Evolutionary conservation across 2,113 vertebrate genomes (phyloP), one percentile per base, ranked within the genome.

Genomic region (Atractosteus spatula): DNA sequence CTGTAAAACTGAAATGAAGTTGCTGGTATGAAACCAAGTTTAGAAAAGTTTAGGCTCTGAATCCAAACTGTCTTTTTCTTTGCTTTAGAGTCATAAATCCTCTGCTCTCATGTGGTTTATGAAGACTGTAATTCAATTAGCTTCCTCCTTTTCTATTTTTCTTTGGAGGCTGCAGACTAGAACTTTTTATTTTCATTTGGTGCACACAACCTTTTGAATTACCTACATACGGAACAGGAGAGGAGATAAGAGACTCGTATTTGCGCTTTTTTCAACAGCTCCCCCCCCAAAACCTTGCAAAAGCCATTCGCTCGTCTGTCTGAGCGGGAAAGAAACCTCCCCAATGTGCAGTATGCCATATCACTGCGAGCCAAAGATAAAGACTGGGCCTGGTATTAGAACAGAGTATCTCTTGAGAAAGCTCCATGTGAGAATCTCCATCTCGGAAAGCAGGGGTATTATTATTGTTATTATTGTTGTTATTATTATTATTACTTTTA

Each of bases 381-480:
- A 44, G 10, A 44, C 55, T 51, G 10, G 47, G 47, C 47, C 47
- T 10, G 47, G 47, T 51, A 5, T 29, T 29, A 29, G 29, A 29
- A 29, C 29, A 29, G 29, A 29, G 29, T 51, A 51, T 51, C 10
- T 51, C 47, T 51, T 51, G 10, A 51, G 5, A 51, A 51, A 10
- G 47, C 47, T 7, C 10, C 5, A 10, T 51, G 47, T 51, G 47
- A 29, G 47, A 51, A 7, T 51, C 1, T 51, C 47, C 56, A 13
- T 70, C 81, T 88, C 73, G 70, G 76, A 79, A 78, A 82, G 84
- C 84, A 71, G 80, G 84, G 77, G 74, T 76, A 79, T 79, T 78
- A 80, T 86, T 89, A 29, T 88, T 82, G 85, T 86, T 86, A 85
- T 83, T 81, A 79, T 74, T 82, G 3, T 82, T 76, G 76, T 77